Evolutionary conservation across 2,113 vertebrate genomes (phyloP).

Genomic region (Aldabrachelys gigantea): DNA sequence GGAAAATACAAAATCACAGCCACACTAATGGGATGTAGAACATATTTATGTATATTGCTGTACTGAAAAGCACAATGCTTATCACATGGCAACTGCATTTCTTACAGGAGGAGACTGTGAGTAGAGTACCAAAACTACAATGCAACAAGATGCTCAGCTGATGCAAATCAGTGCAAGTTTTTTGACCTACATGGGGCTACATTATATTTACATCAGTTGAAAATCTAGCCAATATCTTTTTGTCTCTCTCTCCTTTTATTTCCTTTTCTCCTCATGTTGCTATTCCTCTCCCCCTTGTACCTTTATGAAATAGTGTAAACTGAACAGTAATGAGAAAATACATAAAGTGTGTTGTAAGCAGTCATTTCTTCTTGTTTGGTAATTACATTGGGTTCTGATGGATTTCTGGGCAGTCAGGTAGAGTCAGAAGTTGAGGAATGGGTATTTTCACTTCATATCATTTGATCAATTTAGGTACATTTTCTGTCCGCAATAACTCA

Average conservation of each 20-base stretch:
- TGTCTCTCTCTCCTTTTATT: neutral
- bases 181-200: neutral
- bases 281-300: slow-evolving; percentile 5
- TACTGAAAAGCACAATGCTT: neutral
- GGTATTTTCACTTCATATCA: neutral
- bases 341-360: neutral
- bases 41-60: neutral
- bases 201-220: neutral
- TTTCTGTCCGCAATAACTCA: slow-evolving; percentile 26
- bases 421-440: slow-evolving; percentile 42
- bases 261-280: neutral
- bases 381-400: slow-evolving; percentile 6
- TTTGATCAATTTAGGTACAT: slow-evolving; percentile 30
- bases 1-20: neutral
- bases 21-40: neutral
- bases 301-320: slow-evolving; percentile 23
- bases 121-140: neutral
- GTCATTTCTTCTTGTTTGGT: slow-evolving; percentile 4
- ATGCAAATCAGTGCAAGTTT: neutral
- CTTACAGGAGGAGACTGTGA: neutral
- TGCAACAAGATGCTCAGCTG: neutral
- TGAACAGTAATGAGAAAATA: slow-evolving; percentile 8
- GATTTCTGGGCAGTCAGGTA: slow-evolving; percentile 28
- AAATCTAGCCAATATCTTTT: neutral
- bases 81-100: neutral